A percentile compares a stretch with the other conserved stretches of the same genome.
phyloP scores from a whole-genome alignment of 2,797 vertebrate genomes.

The Spinus olivaceus region DNA sequence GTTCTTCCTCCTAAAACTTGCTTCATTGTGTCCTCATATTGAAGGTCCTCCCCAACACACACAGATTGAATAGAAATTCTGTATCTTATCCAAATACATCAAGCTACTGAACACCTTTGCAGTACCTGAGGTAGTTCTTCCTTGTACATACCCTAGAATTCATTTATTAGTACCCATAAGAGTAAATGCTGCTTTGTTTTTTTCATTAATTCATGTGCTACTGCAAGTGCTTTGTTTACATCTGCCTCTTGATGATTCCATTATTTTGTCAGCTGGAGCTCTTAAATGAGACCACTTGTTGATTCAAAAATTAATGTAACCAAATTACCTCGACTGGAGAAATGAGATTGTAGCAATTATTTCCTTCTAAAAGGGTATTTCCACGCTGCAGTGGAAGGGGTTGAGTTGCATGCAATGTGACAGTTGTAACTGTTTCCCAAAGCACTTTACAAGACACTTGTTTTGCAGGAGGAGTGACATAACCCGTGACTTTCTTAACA shows the following conservation, averaged over 20 bases:
- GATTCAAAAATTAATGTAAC: conserved; percentile 13
- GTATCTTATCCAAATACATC: neutral
- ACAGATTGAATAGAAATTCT: neutral
- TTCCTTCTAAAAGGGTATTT: neutral
- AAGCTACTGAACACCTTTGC: neutral
- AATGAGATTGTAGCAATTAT: neutral
- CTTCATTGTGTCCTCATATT: neutral
- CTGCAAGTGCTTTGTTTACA: conserved; percentile 21
- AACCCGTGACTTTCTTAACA: neutral
- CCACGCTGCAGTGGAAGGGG: neutral
- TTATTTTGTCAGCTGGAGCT: conserved; percentile 11
- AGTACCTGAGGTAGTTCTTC: neutral
- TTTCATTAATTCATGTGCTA: neutral
- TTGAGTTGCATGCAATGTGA: neutral
- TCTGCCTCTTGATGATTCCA: neutral
- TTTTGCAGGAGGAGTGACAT: fast-evolving
- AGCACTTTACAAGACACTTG: neutral
- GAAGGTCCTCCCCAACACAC: neutral
- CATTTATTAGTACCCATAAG: neutral
- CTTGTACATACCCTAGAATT: neutral
- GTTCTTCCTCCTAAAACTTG: neutral
- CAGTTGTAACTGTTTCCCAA: neutral
- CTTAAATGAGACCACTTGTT: neutral
- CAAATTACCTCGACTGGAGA: neutral
- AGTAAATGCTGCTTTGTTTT: neutral